Base-by-base conservation (phyloP, 2,113 vertebrate genomes). In the Pionites leucogaster region DNA sequence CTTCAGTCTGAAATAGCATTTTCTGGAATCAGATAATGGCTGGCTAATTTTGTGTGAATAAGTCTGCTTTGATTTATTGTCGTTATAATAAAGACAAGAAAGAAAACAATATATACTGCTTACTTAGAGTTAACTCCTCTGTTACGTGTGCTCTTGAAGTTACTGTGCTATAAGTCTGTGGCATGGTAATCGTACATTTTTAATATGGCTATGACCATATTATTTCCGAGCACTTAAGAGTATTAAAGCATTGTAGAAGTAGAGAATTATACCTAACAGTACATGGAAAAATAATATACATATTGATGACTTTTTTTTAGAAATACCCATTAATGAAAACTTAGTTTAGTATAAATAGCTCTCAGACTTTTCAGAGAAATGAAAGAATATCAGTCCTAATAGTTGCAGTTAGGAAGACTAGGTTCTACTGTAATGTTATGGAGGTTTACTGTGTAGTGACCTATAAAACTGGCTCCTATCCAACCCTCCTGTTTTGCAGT, bases 361-460 rank as follows among this genome's bases (percentile, higher is more conserved):
- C 33, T 95, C 29, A 62, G 17, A 77, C 65, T 95, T 92, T 94
- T 65, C 33, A 55, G 70, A 59, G 67, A 46, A 87, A 52, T 46
- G 29, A 69, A 94, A 79, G 75, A 82, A 88, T 83, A 86, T 52
- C 59, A 57, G 41, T 53, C 11, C 65, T 79, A 41, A 55, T 35
- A 95, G 49, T 20, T 94, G 49, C 47, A 64, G 37, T 89, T 93
- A 68, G 69, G 63, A 87, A 91, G 74, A 82, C 39, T 87, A 72
- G 76, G 95, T 94, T 95, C 91, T 94, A 81, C 44, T 85, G 50
- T 97, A 89, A 96, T 88, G 79, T 93, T 95, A 62, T 96, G 84
- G 88, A 88, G 71, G 84, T 93, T 98, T 96, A 94, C 93, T 93
- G 90, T 80, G 53, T 95, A 90, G 80, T 97, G 95, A 97, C 95